phyloP scores from a whole-genome alignment of 2,888 invertebrate species.

The Camptogramma bilineatum region DNA sequence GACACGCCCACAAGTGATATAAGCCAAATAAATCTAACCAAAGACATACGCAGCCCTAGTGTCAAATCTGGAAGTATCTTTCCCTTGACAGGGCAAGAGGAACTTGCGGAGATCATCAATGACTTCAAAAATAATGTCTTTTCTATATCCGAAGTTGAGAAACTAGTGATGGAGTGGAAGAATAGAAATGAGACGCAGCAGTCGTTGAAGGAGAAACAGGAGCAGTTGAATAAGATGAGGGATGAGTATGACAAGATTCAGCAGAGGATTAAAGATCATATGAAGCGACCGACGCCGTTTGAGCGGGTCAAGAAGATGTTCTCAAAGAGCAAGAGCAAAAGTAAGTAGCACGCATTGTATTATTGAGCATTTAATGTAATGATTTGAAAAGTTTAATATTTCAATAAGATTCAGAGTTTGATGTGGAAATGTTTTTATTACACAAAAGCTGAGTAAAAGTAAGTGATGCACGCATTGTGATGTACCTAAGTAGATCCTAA shows the following conservation, averaged over 20 bases:
- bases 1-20: constrained; percentile 82
- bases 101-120: constrained; percentile 93
- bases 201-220: constrained; percentile 93
- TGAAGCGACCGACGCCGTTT: constrained; percentile 92
- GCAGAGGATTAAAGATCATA: constrained; percentile 89
- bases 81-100: constrained; percentile 87
- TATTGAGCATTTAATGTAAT: no score
- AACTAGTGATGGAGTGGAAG: constrained; percentile 94
- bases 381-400: no score
- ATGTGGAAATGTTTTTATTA: no score
- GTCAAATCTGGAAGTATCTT: constrained; percentile 76
- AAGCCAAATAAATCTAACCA: constrained; percentile 79
- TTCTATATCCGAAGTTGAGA: constrained; percentile 93
- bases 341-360: constrained; percentile 55
- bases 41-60: constrained; percentile 74
- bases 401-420: no score
- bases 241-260: constrained; percentile 94
- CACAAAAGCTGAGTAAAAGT: no score
- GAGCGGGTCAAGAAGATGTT: constrained; percentile 92
- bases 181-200: constrained; percentile 94
- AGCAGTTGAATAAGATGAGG: constrained; percentile 92
- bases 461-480: no score
- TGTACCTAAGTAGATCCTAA: no score
- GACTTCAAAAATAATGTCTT: constrained; percentile 96
- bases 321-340: constrained; percentile 86